These are phyloP conservation scores for Melospiza melodia DNA, from an alignment of 2,113 vertebrate species.

Conservation along the genomic window DNA sequence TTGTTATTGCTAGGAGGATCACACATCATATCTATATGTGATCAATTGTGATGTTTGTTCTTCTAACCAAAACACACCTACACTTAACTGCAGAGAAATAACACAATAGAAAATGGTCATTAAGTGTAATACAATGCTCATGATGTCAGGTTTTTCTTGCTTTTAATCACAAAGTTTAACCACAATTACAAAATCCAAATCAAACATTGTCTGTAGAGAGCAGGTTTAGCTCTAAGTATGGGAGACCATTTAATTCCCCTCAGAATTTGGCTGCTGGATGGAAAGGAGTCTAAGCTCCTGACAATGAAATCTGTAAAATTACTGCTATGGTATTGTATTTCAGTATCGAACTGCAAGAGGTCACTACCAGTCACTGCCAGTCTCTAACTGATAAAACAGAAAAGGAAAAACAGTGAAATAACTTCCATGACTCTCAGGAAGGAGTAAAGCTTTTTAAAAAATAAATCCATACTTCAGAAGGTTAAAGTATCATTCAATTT, in stretches of 20 bases:
- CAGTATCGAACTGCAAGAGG: neutral
- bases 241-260: neutral
- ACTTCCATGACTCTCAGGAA: neutral
- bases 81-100: neutral
- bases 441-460: neutral
- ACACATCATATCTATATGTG: neutral
- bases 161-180: neutral
- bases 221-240: neutral
- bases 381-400: neutral
- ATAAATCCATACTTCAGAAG: neutral
- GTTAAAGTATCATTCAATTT: neutral
- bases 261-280: neutral
- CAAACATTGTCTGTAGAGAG: rapidly evolving
- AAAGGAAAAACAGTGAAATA: neutral
- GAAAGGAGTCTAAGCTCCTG: neutral
- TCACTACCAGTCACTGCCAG: neutral
- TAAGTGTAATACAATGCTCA: neutral
- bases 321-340: neutral
- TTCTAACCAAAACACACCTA: neutral
- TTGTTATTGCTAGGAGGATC: neutral
- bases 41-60: neutral
- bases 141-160: neutral
- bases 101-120: neutral
- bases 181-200: neutral
- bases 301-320: neutral